A percentile compares a stretch with the other conserved stretches of the same genome.
Conservation (phyloP, 2,113 vertebrate genomes). For the Panurus biarmicus region DNA sequence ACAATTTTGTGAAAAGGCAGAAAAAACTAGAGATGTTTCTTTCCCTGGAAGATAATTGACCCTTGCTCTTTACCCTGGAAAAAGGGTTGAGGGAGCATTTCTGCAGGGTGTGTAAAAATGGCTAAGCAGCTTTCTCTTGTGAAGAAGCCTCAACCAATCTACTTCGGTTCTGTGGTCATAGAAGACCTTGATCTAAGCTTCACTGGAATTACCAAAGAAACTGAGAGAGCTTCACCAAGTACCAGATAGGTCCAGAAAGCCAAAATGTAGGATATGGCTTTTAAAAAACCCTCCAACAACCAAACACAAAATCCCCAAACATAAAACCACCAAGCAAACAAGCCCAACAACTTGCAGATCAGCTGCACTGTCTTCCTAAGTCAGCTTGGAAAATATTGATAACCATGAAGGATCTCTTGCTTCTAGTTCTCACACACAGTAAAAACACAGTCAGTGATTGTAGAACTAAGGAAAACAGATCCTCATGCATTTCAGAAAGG, state of each 20-base stretch:
- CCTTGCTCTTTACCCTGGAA: neutral
- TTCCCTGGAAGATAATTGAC: neutral
- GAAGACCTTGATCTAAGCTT: neutral
- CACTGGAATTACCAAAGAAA: neutral
- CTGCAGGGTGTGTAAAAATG: neutral
- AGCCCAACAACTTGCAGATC: neutral
- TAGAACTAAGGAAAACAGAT: neutral
- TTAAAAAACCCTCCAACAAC: neutral
- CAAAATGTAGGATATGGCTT: neutral
- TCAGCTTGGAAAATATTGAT: neutral
- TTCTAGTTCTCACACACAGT: neutral
- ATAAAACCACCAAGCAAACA: neutral
- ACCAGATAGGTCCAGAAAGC: neutral
- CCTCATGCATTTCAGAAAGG: neutral
- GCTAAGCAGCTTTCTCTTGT: neutral
- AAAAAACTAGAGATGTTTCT: neutral
- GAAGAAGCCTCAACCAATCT: neutral
- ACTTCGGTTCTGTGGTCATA: neutral
- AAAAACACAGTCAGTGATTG: neutral
- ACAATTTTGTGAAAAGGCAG: neutral
- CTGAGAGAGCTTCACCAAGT: neutral
- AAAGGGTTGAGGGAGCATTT: neutral
- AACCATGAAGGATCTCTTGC: neutral
- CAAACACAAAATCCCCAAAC: neutral
- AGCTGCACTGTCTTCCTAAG: neutral